Evolutionary conservation across 2,797 vertebrate genomes (phyloP).

Genomic region (Coendou prehensilis): DNA sequence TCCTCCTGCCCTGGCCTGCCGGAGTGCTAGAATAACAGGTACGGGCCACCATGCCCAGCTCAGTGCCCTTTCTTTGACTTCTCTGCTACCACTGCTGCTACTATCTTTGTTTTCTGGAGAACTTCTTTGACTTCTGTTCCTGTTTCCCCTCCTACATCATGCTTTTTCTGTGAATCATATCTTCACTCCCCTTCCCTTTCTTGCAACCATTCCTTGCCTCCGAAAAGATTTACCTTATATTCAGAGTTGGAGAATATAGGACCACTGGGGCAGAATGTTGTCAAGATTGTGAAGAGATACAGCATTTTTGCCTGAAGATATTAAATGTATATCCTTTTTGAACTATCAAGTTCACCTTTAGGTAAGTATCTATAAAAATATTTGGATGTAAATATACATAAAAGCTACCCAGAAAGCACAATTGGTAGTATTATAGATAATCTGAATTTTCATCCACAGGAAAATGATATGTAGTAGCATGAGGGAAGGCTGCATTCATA

Average conservation of each 20-base stretch:
- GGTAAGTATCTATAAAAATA: neutral
- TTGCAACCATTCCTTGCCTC: neutral
- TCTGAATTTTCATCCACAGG: neutral
- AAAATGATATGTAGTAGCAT: constrained; percentile 11
- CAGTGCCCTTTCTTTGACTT: neutral
- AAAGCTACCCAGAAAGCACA: neutral
- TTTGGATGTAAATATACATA: neutral
- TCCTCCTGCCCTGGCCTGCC: neutral
- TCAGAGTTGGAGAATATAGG: constrained; percentile 8
- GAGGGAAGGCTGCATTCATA: neutral
- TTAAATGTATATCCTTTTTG: neutral
- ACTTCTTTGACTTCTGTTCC: neutral
- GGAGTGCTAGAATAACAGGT: neutral
- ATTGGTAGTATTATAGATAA: constrained; percentile 30
- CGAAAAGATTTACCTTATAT: neutral
- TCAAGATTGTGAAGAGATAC: neutral
- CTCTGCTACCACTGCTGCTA: neutral
- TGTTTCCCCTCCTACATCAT: neutral
- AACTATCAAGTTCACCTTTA: neutral
- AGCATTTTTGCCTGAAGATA: neutral
- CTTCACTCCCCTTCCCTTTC: neutral
- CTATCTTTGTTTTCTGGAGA: neutral
- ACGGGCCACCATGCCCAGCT: neutral
- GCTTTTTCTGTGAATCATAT: neutral
- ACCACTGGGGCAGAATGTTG: neutral